These are phyloP conservation scores for Sternarchorhynchus goeldii DNA, from an alignment of 2,797 vertebrate genomes.

Conservation along the genomic window DNA sequence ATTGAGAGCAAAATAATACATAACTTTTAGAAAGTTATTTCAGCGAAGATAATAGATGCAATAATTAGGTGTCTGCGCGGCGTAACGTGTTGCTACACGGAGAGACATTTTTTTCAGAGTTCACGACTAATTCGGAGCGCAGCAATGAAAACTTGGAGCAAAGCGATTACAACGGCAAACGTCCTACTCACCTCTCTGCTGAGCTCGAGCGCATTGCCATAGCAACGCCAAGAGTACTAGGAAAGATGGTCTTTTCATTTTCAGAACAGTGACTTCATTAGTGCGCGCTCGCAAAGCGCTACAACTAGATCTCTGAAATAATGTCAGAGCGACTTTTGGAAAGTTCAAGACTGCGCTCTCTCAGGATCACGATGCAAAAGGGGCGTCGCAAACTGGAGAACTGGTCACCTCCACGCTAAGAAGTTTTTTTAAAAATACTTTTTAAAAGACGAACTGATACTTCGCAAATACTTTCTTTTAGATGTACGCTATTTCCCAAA, in stretches of 20 bases:
- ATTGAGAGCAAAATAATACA: no score
- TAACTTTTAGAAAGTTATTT: no score
- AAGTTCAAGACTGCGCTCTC: conserved; percentile 50
- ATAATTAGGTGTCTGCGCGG: no score
- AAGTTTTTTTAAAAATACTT: background rate
- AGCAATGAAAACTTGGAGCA: no score
- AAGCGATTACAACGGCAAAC: no score
- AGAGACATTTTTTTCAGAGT: no score
- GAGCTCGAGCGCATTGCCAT: conserved; percentile 59
- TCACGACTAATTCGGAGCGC: no score
- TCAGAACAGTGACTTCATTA: conserved; percentile 45
- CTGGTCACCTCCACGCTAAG: background rate
- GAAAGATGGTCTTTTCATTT: conserved; percentile 60
- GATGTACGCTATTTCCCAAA: no score
- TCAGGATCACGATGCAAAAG: background rate
- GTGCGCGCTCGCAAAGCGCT: conserved; percentile 11
- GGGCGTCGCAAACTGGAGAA: conserved; percentile 4
- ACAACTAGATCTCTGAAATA: conserved; percentile 22
- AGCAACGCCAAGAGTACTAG: conserved; percentile 52
- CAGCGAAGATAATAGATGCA: no score
- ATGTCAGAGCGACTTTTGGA: conserved; percentile 47
- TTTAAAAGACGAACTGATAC: background rate
- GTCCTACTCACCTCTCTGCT: conserved; percentile 62
- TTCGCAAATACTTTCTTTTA: background rate
- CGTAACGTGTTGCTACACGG: no score